Evolutionary conservation across 2,113 vertebrate species (phyloP).

Genomic region (Mastomys natalensis): DNA sequence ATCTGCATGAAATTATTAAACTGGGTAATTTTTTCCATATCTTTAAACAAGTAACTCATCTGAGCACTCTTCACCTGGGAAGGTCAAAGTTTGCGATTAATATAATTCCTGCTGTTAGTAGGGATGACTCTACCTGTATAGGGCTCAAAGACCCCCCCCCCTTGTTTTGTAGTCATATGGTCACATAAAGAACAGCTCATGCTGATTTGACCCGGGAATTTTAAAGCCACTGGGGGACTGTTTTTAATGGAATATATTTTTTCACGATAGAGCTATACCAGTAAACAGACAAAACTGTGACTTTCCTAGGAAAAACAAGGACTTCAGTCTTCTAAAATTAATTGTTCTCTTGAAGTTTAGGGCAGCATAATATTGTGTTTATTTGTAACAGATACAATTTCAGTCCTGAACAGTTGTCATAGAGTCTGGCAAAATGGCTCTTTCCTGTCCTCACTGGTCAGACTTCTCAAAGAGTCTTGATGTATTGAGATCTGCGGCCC

Average conservation of each 20-base stretch:
- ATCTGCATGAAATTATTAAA: conserved; percentile 3
- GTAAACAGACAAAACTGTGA: conserved; percentile 41
- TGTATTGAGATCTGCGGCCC: conserved; percentile 51
- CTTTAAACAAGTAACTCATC: conserved; percentile 9
- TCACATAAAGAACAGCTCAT: background rate
- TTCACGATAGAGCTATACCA: background rate
- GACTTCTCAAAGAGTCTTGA: background rate
- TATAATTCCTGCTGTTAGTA: conserved; percentile 12
- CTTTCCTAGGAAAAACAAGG: conserved; percentile 6
- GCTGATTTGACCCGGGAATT: background rate
- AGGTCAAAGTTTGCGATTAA: conserved; percentile 32
- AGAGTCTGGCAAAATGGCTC: conserved; percentile 10
- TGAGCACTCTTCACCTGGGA: background rate
- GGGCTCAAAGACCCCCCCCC: background rate
- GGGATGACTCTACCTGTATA: background rate
- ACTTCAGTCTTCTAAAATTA: background rate
- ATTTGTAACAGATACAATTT: conserved; percentile 35
- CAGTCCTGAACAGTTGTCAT: background rate
- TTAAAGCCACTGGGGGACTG: conserved; percentile 5
- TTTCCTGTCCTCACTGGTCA: background rate
- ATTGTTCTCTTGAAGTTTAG: conserved; percentile 50
- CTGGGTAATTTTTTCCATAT: background rate
- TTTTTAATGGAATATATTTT: conserved; percentile 17
- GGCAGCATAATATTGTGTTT: conserved; percentile 20
- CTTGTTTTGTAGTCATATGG: background rate